Conservation (phyloP, 2,888 invertebrate genomes). For the Choristoneura rosaceana region DNA sequence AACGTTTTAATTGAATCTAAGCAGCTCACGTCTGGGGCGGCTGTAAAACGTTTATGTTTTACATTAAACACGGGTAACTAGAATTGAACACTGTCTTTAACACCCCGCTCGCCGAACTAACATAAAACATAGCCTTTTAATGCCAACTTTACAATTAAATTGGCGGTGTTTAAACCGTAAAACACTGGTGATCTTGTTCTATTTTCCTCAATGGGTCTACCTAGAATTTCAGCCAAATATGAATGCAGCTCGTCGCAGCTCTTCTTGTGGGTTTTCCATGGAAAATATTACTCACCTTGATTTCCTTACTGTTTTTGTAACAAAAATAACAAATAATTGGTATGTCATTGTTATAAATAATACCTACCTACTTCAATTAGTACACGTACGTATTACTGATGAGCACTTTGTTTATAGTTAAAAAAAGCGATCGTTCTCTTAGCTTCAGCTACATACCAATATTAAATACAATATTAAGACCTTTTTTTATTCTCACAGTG, state of each 20-base stretch:
- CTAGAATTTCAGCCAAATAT: background rate
- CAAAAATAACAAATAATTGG: too few species aligned
- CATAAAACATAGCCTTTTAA: slow-evolving; percentile 50
- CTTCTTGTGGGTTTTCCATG: background rate
- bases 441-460: background rate
- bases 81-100: slow-evolving; percentile 70
- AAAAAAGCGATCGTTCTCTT: too few species aligned
- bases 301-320: too few species aligned
- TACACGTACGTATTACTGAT: too few species aligned
- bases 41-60: slow-evolving; percentile 72
- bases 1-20: slow-evolving; percentile 63
- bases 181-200: slow-evolving; percentile 6
- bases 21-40: slow-evolving; percentile 66
- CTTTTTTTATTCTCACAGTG: background rate
- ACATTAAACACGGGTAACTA: slow-evolving; percentile 69
- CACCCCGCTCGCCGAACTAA: slow-evolving; percentile 62
- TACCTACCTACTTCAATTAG: too few species aligned
- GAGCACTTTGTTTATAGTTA: too few species aligned
- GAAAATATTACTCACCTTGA: background rate
- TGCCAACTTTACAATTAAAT: slow-evolving; percentile 23
- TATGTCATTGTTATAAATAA: too few species aligned
- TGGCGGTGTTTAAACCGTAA: slow-evolving; percentile 14
- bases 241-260: background rate
- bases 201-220: background rate
- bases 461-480: background rate